These are phyloP conservation scores for Ictalurus furcatus DNA, from an alignment of 2,113 vertebrate genomes.

Conservation along the genomic window DNA sequence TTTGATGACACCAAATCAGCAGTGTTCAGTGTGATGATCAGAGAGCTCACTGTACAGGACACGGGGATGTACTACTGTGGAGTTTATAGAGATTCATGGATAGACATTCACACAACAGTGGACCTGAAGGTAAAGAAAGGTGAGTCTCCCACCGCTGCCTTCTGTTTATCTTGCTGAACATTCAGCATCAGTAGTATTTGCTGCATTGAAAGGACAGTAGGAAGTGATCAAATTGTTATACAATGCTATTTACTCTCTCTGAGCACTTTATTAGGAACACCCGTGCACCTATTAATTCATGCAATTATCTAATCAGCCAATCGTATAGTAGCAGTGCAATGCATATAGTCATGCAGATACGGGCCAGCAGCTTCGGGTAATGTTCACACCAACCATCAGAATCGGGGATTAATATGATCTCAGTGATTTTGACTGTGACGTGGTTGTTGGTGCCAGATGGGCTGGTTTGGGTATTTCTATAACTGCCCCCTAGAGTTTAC, in stretches of 20 bases:
- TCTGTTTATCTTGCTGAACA: neutral
- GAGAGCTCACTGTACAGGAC: conserved; percentile 1
- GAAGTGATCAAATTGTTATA: neutral
- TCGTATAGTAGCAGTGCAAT: no score
- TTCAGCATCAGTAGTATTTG: neutral
- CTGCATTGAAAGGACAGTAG: neutral
- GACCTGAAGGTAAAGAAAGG: neutral
- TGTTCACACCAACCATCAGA: no score
- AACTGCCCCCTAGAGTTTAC: no score
- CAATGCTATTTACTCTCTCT: neutral
- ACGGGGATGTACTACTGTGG: neutral
- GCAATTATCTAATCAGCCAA: no score
- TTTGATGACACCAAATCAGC: conserved; percentile 2
- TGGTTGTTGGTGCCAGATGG: no score
- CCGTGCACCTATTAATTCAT: no score
- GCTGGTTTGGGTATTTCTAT: no score
- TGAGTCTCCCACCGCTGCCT: neutral
- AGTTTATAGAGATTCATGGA: neutral
- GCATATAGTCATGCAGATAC: no score
- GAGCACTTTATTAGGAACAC: neutral
- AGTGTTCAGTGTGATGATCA: neutral
- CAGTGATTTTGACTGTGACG: no score
- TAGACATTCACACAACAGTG: neutral
- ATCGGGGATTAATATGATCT: no score
- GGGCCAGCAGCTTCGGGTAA: no score